Base-by-base conservation (phyloP, 2,797 vertebrate genomes). In the Xiphorhynchus erythropygius region DNA sequence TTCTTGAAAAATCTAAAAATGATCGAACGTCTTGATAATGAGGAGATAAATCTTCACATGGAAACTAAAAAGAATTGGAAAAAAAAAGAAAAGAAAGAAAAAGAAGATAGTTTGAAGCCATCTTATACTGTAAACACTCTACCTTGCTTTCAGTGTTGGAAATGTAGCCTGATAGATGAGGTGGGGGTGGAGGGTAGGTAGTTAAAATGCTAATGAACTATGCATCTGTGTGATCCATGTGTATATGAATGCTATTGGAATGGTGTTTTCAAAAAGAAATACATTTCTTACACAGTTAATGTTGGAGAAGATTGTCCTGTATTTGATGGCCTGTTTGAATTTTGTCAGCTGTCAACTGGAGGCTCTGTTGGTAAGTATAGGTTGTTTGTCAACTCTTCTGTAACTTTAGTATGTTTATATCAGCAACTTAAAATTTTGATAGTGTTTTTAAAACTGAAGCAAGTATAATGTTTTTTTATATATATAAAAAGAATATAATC, bases 291-390 rank as follows among this genome's bases (percentile, higher is more conserved):
- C 52, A 18, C 97, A 99, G 99, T 99, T 97, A 99, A 99, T 42
- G 99, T 99, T 81, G 99, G 99, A 73, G 99, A 99, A 96, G 99
- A 99, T 95, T 99, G 99, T 97, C 99, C 99, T 44, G 99, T 99
- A n/a, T 99, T 99, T 91, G 99, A 99, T 92, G 99, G 99, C 46
- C 96, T 99, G 69, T 99, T 99, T 97, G 99, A 99, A 91, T 99
- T 99, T 96, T 99, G 99, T 95, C 99, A 99, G 87, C 97, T 99
- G 23, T 99, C 99, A 46, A 98, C 99, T 42, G 99, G 99, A 69
- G 99, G 99, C 41, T 99, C 99, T 94, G 99, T 99, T 83, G 99
- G 99, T 99, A 92, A 98, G 98, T 97, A 33, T 39, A 60, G 25
- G 13, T 49, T 79, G 27, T 56, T 69, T 84, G 55, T 24, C 53